A percentile compares a stretch with the other conserved stretches of the same genome.
Conservation (phyloP, 2,113 vertebrate species). For the Atractosteus spatula region DNA sequence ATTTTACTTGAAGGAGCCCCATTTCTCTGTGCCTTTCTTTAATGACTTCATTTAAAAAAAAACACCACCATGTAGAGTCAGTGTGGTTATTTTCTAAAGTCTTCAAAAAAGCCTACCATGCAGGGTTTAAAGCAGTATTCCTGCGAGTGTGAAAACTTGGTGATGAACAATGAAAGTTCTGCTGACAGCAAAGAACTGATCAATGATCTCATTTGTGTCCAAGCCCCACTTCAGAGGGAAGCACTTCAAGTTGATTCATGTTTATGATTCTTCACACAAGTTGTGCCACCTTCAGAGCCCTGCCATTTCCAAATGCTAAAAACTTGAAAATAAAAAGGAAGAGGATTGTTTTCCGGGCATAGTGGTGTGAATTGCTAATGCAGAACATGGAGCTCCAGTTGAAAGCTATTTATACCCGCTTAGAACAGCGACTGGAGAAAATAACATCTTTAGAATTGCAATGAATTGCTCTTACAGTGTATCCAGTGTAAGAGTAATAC, state of each 20-base stretch:
- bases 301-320: slow-evolving; percentile 17
- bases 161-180: neutral
- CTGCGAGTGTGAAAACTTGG: neutral
- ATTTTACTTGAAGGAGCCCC: too few species aligned
- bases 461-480: too few species aligned
- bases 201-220: slow-evolving; percentile 18
- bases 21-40: too few species aligned
- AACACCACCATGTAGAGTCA: too few species aligned
- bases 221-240: slow-evolving; percentile 12
- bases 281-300: slow-evolving; percentile 1
- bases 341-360: slow-evolving; percentile 1
- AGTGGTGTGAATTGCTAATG: slow-evolving; percentile 20
- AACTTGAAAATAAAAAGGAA: slow-evolving; percentile 4
- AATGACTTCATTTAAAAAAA: too few species aligned
- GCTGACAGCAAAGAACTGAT: slow-evolving; percentile 14
- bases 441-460: too few species aligned
- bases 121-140: neutral
- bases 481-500: too few species aligned
- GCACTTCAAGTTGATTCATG: slow-evolving; percentile 11
- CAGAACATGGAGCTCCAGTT: slow-evolving; percentile 14
- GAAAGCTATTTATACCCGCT: slow-evolving; percentile 19
- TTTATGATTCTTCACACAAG: slow-evolving; percentile 11
- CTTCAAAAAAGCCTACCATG: too few species aligned
- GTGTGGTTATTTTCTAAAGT: too few species aligned
- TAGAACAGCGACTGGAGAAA: too few species aligned